phyloP scores from a whole-genome alignment of 2,797 vertebrate species.

The Phalanger gymnotis region DNA sequence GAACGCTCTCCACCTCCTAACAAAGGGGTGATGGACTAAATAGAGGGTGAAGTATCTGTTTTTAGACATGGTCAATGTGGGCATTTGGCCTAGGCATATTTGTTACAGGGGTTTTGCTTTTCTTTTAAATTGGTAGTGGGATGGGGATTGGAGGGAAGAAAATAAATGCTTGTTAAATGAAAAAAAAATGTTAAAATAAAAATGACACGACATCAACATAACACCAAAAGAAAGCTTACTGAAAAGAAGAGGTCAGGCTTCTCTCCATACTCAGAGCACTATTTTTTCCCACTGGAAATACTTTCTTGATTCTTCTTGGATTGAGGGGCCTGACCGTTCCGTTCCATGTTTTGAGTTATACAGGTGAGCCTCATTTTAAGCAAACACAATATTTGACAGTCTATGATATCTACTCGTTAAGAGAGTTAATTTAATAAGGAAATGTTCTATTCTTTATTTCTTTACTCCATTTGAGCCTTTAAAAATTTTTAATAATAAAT shows the following conservation, averaged over 20 bases:
- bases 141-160: neutral
- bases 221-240: neutral
- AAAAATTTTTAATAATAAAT: neutral
- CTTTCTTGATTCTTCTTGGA: neutral
- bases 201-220: neutral
- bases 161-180: neutral
- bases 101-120: neutral
- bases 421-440: neutral
- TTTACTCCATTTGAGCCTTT: neutral
- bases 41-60: neutral
- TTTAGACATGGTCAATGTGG: neutral
- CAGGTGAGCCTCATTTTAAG: neutral
- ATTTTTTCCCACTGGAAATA: neutral
- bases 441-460: neutral
- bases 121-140: neutral
- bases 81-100: neutral
- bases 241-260: neutral
- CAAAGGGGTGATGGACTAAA: neutral
- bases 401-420: neutral
- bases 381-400: neutral
- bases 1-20: neutral
- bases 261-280: neutral
- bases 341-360: neutral
- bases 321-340: neutral
- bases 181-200: neutral